These are phyloP conservation scores for Acanthopagrus latus DNA, from an alignment of 2,797 vertebrate species.

Conservation along the genomic window DNA sequence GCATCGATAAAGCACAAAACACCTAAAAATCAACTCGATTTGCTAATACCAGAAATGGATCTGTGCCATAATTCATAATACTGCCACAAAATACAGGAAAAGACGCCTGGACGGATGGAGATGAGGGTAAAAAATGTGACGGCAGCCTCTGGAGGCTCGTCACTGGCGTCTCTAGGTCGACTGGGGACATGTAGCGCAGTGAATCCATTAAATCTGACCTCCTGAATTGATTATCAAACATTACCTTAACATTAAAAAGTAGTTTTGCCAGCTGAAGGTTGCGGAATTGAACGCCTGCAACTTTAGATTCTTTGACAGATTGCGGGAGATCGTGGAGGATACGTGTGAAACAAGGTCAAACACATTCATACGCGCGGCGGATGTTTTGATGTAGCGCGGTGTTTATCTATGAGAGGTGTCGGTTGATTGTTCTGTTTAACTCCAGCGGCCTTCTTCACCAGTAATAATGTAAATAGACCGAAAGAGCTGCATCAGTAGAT, in stretches of 20 bases:
- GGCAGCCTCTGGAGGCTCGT: not conserved
- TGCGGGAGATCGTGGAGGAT: not conserved
- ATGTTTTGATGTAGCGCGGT: not conserved
- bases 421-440: not conserved
- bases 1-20: not conserved
- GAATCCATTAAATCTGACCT: conserved; percentile 41
- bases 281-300: conserved; percentile 1
- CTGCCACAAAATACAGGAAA: not conserved
- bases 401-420: not conserved
- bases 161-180: conserved; percentile 36
- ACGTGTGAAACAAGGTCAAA: too few species aligned
- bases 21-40: too few species aligned
- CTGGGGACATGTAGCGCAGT: conserved; percentile 1
- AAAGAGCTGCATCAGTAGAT: not conserved
- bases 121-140: not conserved
- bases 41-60: not conserved
- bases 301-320: not conserved
- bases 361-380: not conserved
- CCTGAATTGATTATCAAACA: conserved; percentile 38
- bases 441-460: not conserved
- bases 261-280: conserved; percentile 35
- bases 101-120: conserved; percentile 5
- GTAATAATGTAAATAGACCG: not conserved
- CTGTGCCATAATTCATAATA: not conserved
- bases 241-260: conserved; percentile 4